phyloP scores from a whole-genome alignment of 2,797 vertebrate genomes.

The Muscicapa comitata region DNA sequence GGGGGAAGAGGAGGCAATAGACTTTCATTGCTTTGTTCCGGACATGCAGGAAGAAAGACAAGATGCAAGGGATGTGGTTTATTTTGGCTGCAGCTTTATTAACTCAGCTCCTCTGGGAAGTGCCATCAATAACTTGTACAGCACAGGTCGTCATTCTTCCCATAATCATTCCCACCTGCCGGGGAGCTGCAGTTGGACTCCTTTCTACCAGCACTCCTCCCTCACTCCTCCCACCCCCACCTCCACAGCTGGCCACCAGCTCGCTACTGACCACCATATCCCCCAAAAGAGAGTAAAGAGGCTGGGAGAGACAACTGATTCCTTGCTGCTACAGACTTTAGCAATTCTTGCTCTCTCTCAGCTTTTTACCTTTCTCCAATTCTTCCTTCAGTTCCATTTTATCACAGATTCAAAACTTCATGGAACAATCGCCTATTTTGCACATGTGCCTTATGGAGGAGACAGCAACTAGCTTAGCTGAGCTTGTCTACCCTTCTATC shows the following conservation, averaged over 20 bases:
- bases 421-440: not conserved
- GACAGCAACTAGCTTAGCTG: not conserved
- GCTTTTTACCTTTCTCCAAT: not conserved
- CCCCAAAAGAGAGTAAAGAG: not conserved
- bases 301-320: not conserved
- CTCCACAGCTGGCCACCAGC: constrained; percentile 47
- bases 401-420: not conserved
- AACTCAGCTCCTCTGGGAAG: constrained; percentile 39
- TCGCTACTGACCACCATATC: not conserved
- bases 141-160: constrained; percentile 47
- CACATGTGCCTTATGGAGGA: not conserved
- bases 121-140: constrained; percentile 50
- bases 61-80: constrained; percentile 58
- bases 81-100: constrained; percentile 57
- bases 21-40: not conserved
- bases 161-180: constrained; percentile 60
- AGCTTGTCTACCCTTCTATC: not conserved
- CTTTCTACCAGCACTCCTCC: not conserved
- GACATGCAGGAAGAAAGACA: constrained; percentile 33
- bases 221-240: not conserved
- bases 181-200: not conserved
- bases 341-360: not conserved
- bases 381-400: not conserved
- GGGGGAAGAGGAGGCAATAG: not conserved
- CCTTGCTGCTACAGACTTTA: not conserved